These are phyloP conservation scores for Sparus aurata DNA, from an alignment of 2,797 vertebrate genomes.

Conservation along the genomic window DNA sequence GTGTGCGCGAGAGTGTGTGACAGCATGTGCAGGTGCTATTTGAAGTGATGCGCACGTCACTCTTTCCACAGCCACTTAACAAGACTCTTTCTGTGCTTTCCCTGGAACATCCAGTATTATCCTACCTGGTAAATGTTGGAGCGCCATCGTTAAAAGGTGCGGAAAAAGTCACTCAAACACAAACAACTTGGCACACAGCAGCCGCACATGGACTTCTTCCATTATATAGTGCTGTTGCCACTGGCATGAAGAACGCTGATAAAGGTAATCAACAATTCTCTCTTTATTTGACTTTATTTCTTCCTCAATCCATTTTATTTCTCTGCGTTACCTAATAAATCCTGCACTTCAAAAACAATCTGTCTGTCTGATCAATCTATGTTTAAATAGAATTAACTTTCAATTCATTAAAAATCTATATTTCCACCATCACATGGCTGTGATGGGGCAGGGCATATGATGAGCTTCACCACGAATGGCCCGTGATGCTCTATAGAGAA, in stretches of 20 bases:
- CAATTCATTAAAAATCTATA: no score
- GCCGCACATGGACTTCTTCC: neutral
- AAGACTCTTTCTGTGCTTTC: conserved; percentile 14
- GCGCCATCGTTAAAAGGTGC: conserved; percentile 8
- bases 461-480: neutral
- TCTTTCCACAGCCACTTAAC: conserved; percentile 44
- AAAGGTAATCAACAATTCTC: neutral
- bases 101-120: conserved; percentile 25
- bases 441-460: neutral
- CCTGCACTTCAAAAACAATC: neutral
- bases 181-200: neutral
- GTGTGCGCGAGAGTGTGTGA: neutral
- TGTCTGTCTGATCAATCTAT: neutral
- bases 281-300: neutral
- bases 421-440: neutral
- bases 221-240: neutral
- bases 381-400: neutral
- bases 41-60: conserved; percentile 7
- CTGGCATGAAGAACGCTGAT: conserved; percentile 7
- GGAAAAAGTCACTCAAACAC: neutral
- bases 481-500: neutral
- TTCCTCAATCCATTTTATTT: neutral
- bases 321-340: neutral
- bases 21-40: conserved; percentile 3
- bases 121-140: conserved; percentile 19